Base-by-base conservation (phyloP, 2,888 invertebrate genomes). In the Sinohyriopsis cumingii region DNA sequence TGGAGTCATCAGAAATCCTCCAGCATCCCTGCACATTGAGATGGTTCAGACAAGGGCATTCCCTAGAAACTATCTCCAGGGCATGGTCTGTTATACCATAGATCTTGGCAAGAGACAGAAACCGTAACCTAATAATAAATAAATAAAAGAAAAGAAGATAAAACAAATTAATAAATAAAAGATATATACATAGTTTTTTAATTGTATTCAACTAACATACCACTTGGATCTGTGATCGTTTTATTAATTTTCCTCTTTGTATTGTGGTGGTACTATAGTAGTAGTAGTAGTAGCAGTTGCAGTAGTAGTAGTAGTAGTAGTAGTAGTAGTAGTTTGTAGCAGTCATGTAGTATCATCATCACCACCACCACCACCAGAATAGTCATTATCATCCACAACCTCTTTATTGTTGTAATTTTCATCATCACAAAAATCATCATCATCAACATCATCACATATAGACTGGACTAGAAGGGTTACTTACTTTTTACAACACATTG, bases 21-120 rank as follows among this genome's bases (percentile, higher is more conserved):
- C 90, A 90, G 84, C 94, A 94, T 1, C 93, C 93, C 61, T 92
- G 91, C 15, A 94, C 88, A 87, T 94, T 93, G 2, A 94, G 91
- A 73, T 93, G 91, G 61, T 89, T 91, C 73, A 94, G 87, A 67
- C 81, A 79, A 91, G 92, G 72, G 74, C 86, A 86, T 73, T 72
- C 71, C 55, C 93, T 90, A 45, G 94, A 93, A 0, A 94, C 91
- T 0, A 93, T 92, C 65, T 93, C 93, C 33, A 94, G 86, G 55
- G 93, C 92, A 62, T 91, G 90, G 5, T 93, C 92, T 1, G 93
- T 92, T n/a, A 94, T 87, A 71, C 91, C 93, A 74, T 91, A 92
- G 64, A 93, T 93, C 59, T 93, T 92, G 68, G 93, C 92, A 74
- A 94, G 86, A 68, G 92, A 93, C 0, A 94, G 88, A 67, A 84